Conservation (phyloP, 2,113 vertebrate genomes). For the Polypterus bichir region DNA sequence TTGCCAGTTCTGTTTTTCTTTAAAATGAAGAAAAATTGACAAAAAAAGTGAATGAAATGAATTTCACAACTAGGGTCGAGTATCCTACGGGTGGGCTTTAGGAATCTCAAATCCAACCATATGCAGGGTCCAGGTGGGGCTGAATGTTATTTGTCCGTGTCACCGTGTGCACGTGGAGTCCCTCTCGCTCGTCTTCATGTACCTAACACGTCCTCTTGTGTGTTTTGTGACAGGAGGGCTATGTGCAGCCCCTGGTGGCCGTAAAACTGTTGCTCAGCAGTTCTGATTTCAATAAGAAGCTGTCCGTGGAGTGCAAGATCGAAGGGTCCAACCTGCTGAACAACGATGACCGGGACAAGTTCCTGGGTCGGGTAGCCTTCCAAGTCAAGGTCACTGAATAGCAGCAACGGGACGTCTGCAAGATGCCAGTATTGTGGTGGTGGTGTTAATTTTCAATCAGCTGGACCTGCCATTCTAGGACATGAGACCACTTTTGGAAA, state of each 20-base stretch:
- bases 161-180: no score
- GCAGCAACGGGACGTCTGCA: conserved; percentile 31
- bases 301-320: conserved; percentile 75
- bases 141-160: no score
- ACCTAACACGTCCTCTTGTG: not conserved
- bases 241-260: conserved; percentile 85
- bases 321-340: conserved; percentile 71
- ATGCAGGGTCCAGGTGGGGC: no score
- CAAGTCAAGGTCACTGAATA: conserved; percentile 67
- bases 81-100: no score
- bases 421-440: conserved; percentile 40
- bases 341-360: conserved; percentile 83
- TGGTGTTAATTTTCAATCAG: conserved; percentile 36
- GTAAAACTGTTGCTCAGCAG: conserved; percentile 61
- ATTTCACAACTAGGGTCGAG: no score
- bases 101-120: no score
- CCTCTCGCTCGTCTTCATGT: no score
- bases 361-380: conserved; percentile 83
- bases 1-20: no score
- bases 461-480: conserved; percentile 57
- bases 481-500: conserved; percentile 41
- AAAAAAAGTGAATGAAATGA: no score
- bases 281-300: conserved; percentile 60
- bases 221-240: conserved; percentile 52
- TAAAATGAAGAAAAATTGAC: no score